phyloP scores from a whole-genome alignment of 2,113 vertebrate species.

The Passer domesticus region DNA sequence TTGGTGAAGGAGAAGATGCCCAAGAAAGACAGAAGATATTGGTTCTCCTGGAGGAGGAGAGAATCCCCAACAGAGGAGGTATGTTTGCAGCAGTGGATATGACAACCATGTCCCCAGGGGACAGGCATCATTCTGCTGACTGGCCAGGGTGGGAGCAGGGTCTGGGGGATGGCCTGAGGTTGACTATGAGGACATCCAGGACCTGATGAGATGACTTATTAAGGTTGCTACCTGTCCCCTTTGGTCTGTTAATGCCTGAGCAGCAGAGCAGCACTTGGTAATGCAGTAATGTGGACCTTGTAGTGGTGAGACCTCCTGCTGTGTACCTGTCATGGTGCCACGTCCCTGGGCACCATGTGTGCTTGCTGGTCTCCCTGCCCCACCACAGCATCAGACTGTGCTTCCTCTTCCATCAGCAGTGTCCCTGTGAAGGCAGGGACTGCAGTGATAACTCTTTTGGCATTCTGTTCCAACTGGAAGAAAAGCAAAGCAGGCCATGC shows the following conservation, averaged over 20 bases:
- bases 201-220: neutral
- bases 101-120: neutral
- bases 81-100: neutral
- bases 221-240: neutral
- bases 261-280: neutral
- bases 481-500: neutral
- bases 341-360: accelerated
- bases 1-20: constrained; percentile 92
- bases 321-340: neutral
- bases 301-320: neutral
- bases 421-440: neutral
- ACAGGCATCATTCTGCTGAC: neutral
- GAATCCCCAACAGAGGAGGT: constrained; percentile 72
- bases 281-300: neutral
- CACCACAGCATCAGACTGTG: neutral
- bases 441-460: neutral
- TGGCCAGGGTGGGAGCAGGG: neutral
- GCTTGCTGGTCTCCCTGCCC: neutral
- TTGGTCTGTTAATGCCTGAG: neutral
- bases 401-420: neutral
- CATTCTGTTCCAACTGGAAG: neutral
- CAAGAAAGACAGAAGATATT: constrained; percentile 88
- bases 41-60: constrained; percentile 90
- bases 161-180: neutral
- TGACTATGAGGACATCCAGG: neutral